A percentile compares a stretch with the other conserved stretches of the same genome.
phyloP scores from a whole-genome alignment of 1,140 invertebrate genomes.

The Drosophila truncata region DNA sequence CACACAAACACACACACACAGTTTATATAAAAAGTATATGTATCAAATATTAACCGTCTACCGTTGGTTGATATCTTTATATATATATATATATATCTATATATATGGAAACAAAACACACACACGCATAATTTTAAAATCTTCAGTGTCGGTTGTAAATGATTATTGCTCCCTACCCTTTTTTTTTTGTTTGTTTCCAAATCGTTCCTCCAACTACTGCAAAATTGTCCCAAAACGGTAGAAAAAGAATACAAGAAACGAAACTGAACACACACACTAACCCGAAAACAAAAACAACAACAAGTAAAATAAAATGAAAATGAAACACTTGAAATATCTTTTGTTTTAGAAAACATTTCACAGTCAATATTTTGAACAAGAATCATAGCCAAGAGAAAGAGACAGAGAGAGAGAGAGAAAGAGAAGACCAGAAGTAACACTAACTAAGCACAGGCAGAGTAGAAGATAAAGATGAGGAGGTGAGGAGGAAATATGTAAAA shows the following conservation, averaged over 20 bases:
- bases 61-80: conserved; percentile 11
- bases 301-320: conserved; percentile 27
- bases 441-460: not conserved
- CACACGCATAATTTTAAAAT: conserved; percentile 6
- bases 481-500: conserved; percentile 5
- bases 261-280: conserved; percentile 8
- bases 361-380: conserved; percentile 3
- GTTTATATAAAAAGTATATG: not conserved
- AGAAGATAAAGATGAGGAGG: not conserved
- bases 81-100: conserved; percentile 11
- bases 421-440: not conserved
- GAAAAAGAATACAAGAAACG: not conserved
- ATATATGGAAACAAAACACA: not conserved
- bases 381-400: not conserved
- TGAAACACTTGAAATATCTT: conserved; percentile 22
- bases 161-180: not conserved
- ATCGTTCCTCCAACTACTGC: conserved; percentile 11
- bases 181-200: conserved; percentile 11
- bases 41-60: not conserved
- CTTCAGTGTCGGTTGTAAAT: conserved; percentile 28
- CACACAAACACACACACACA: too few relatives aligned
- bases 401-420: not conserved
- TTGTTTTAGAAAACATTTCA: conserved; percentile 5
- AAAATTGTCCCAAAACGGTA: not conserved
- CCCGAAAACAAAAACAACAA: conserved; percentile 12